Evolutionary conservation across 2,888 invertebrate species (phyloP).

Genomic region (Syritta pipiens): DNA sequence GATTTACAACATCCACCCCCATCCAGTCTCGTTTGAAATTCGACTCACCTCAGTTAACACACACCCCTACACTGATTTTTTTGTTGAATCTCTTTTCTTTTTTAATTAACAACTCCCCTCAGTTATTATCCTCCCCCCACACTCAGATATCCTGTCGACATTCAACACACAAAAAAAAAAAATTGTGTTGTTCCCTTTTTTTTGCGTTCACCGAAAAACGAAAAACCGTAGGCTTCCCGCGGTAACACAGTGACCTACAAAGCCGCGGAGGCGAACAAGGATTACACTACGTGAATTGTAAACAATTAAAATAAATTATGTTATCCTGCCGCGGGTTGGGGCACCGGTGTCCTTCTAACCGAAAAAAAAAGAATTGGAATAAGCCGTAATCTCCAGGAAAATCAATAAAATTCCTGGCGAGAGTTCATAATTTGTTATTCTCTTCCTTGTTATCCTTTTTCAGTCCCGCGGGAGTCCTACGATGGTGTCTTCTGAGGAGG

Average conservation of each 20-base stretch:
- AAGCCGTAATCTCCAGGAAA: conserved; percentile 16
- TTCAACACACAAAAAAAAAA: too few species aligned
- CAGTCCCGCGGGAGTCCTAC: neutral
- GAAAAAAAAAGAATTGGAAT: neutral
- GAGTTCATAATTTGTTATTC: conserved; percentile 60
- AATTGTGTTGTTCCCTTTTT: neutral
- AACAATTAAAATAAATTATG: conserved; percentile 61
- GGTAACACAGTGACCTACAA: conserved; percentile 43
- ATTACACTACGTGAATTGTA: conserved; percentile 54
- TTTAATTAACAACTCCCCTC: conserved; percentile 1
- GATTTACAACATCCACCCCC: neutral
- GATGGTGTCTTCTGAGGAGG: neutral
- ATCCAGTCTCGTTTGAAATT: conserved; percentile 1
- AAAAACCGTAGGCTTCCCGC: neutral
- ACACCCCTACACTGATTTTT: neutral
- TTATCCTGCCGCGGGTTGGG: neutral
- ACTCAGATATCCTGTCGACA: neutral
- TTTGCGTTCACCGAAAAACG: neutral
- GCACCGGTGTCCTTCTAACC: neutral
- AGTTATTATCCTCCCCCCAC: too few species aligned
- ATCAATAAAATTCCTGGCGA: conserved; percentile 54
- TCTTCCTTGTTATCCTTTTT: neutral
- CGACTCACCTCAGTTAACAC: conserved; percentile 13
- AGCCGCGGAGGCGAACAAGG: conserved; percentile 32
- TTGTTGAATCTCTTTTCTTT: neutral